Conservation (phyloP, 2,888 invertebrate species). For the Anagyrus pseudococci region DNA sequence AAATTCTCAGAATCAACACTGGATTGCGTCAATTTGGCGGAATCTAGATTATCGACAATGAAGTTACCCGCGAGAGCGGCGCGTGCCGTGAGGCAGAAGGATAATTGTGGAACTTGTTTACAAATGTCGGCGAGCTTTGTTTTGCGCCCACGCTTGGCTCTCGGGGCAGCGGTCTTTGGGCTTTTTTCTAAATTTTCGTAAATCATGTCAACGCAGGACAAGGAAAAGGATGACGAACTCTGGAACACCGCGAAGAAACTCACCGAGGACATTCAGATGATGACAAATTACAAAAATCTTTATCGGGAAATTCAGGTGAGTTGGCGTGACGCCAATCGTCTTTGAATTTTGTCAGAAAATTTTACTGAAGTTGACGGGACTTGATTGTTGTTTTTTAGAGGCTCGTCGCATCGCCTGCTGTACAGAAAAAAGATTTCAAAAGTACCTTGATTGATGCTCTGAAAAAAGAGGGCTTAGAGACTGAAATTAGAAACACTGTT, state of each 20-base stretch:
- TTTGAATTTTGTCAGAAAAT: background rate
- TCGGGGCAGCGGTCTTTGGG: no score
- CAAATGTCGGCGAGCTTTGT: conserved; percentile 52
- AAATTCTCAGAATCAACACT: no score
- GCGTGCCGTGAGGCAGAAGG: no score
- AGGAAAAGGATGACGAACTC: conserved; percentile 68
- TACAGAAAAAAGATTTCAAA: conserved; percentile 80
- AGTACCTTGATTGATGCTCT: conserved; percentile 78
- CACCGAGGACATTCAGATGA: conserved; percentile 79
- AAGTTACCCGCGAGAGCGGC: no score
- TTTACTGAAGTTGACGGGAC: no score
- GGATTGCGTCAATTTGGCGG: no score
- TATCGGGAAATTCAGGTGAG: conserved; percentile 80
- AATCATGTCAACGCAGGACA: conserved; percentile 53
- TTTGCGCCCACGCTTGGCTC: background rate
- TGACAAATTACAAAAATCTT: conserved; percentile 78
- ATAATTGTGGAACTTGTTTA: conserved; percentile 51
- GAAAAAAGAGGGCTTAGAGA: conserved; percentile 80
- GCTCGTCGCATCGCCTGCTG: conserved; percentile 77
- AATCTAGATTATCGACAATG: no score
- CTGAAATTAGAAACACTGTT: conserved; percentile 82
- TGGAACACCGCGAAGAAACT: conserved; percentile 80
- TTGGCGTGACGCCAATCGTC: background rate
- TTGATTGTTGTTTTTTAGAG: conserved; percentile 73
- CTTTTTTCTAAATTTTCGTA: background rate